Percentiles rank a stretch among this genome's conserved stretches.
Evolutionary conservation across 37 sponge, comb jelly and placozoan species (phyloP).

Genomic region (Amphimedon queenslandica): DNA sequence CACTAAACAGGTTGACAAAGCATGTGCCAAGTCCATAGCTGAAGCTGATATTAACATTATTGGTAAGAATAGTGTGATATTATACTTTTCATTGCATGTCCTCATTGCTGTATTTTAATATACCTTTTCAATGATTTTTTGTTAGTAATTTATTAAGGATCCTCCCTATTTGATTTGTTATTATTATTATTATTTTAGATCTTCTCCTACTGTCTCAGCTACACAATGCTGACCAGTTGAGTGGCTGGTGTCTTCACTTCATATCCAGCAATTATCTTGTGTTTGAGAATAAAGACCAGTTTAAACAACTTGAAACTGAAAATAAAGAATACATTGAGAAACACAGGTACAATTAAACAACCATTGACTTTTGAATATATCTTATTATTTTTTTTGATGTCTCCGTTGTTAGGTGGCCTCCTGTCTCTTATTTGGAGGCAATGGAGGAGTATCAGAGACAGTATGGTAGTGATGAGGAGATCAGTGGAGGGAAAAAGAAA

Average conservation of each 20-base stretch:
- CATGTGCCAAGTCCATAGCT: conserved; percentile 48
- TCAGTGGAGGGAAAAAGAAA: conserved; percentile 12
- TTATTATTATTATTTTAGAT: too few relatives aligned
- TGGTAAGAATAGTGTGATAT: too few relatives aligned
- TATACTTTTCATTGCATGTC: too few relatives aligned
- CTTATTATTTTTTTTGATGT: neutral
- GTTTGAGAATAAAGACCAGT: conserved; percentile 48
- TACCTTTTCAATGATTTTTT: too few relatives aligned
- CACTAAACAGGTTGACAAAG: conserved; percentile 74
- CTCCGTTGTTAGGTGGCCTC: conserved; percentile 73
- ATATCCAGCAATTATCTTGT: conserved; percentile 76
- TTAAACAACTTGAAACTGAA: conserved; percentile 8
- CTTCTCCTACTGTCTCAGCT: conserved; percentile 66
- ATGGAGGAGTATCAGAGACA: conserved; percentile 79
- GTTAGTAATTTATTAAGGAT: too few relatives aligned
- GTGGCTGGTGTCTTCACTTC: conserved; percentile 82
- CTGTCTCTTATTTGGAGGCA: conserved; percentile 56
- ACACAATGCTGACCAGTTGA: conserved; percentile 82
- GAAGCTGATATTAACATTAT: conserved; percentile 70
- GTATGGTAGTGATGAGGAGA: conserved; percentile 41
- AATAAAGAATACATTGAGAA: neutral
- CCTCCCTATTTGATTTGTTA: too few relatives aligned
- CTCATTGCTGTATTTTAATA: too few relatives aligned
- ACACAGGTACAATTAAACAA: neutral
- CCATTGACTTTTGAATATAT: neutral